Percentiles rank a stretch among this genome's conserved stretches.
Conservation (phyloP, 2,888 invertebrate species). For the Eilema caniola region DNA sequence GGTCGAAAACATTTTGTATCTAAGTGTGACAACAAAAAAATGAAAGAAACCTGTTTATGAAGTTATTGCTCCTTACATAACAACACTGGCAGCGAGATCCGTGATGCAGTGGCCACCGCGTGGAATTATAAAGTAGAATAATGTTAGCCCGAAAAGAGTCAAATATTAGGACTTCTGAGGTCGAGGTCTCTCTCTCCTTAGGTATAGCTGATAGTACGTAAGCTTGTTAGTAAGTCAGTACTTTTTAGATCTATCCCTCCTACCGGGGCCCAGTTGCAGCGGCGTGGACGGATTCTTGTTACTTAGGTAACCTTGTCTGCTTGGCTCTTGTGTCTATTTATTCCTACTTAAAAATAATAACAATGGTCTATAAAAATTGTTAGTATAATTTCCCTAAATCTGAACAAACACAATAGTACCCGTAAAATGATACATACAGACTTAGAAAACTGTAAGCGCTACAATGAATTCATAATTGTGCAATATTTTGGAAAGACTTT, state of each 20-base stretch:
- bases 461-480: not conserved
- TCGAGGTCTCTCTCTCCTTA: too few relatives aligned
- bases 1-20: not conserved
- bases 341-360: not conserved
- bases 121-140: not conserved
- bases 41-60: not conserved
- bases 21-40: not conserved
- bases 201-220: too few relatives aligned
- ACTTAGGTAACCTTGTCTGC: too few relatives aligned
- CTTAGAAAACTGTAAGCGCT: not conserved
- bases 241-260: too few relatives aligned
- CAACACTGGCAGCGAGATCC: not conserved
- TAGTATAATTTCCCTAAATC: not conserved
- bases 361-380: not conserved
- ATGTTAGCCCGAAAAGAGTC: not conserved
- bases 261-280: too few relatives aligned
- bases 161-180: not conserved
- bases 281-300: too few relatives aligned
- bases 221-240: too few relatives aligned
- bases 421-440: not conserved
- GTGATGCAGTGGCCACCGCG: not conserved
- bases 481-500: not conserved
- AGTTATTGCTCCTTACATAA: slow-evolving; percentile 4
- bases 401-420: not conserved
- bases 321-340: too few relatives aligned